A percentile compares a stretch with the other conserved stretches of the same genome.
Evolutionary conservation across 2,113 vertebrate genomes (phyloP).

Genomic region (Microtus pennsylvanicus): DNA sequence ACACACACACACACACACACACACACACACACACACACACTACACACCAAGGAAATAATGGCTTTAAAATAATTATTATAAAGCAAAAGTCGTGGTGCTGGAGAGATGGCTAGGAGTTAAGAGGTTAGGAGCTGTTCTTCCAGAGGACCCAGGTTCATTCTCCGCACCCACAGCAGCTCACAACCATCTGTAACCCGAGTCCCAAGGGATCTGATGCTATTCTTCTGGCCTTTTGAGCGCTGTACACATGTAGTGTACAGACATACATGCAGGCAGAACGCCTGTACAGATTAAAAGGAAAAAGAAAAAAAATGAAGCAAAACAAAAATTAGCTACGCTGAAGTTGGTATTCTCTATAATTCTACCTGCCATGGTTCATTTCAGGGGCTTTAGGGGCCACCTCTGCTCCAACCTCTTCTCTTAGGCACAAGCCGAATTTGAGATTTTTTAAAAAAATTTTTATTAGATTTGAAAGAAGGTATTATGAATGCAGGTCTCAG

Average conservation of each 20-base stretch:
- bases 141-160: neutral
- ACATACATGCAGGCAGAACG: neutral
- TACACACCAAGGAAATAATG: neutral
- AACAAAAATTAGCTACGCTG: neutral
- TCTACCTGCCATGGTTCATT: neutral
- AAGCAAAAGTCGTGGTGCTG: neutral
- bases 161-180: neutral
- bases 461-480: slow-evolving; percentile 7
- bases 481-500: neutral
- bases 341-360: neutral
- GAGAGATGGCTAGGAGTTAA: neutral
- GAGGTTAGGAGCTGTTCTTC: neutral
- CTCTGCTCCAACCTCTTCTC: neutral
- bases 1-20: no score
- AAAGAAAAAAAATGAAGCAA: neutral
- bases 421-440: neutral
- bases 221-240: no score
- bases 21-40: neutral
- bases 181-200: neutral
- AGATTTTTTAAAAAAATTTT: neutral
- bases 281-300: neutral
- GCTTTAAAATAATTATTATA: neutral
- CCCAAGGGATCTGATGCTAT: neutral
- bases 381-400: neutral
- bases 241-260: neutral